Base-by-base conservation (phyloP, 2,888 invertebrate genomes). In the Melikaiella ostensackeni region DNA sequence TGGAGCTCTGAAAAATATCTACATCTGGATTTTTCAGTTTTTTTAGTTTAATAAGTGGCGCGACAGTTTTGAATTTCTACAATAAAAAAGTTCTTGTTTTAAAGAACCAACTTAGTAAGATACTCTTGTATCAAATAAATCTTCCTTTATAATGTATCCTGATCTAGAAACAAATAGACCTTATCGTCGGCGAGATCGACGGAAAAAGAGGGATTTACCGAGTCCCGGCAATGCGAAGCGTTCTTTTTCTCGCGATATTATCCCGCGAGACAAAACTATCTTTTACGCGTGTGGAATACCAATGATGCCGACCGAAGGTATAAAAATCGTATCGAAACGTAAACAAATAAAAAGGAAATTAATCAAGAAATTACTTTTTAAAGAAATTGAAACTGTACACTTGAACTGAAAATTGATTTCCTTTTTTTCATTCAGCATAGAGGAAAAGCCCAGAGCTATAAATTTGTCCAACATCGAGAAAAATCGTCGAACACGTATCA, bases 261-360 rank as follows among this genome's bases (percentile, higher is more conserved):
- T 81, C 80, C 80, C 80, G 66, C 78, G 81, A 81, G 78, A 81
- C 79, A 80, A 81, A 83, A 80, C 81, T 80, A 81, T 83, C 81
- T 83, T 81, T 81, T 81, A 81, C 81, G 77, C 80, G 77, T 76
- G 74, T 75, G 77, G 82, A 83, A 83, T 83, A 82, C 78, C 81
- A 82, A 82, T 81, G 82, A 79, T 62, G 79, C 80, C 38, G 74
- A 50, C 74, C 75, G 77, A 62, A 74, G 61, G 70, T 35, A 59
- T 79, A 76, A 73, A 77, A 79, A 77, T 79, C 75, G 77, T 66
- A 62, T 66, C 38, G 11, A 50, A 30, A 70, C 55, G 46, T 9
- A 59, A 27, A n/a, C n/a, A 42, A 70, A 13, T 7, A 70, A 33
- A 50, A 70, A 46, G 27, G 46, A 9, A 46, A 50, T 19, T 46